Conservation (phyloP, 2,888 invertebrate species). For the Chrysodeixis includens region DNA sequence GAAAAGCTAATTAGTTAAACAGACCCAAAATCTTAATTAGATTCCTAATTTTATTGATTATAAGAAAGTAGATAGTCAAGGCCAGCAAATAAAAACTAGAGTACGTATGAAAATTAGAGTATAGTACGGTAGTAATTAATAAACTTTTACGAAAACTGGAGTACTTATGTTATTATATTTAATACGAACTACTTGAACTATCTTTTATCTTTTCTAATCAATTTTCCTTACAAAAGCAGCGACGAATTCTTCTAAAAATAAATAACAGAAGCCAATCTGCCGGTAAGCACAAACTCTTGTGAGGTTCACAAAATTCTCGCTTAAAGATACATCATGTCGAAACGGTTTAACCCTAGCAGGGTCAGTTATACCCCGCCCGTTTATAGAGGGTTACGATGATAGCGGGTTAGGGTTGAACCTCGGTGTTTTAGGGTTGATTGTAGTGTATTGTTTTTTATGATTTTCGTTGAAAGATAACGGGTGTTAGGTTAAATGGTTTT, state of each 20-base stretch:
- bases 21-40: too few species aligned
- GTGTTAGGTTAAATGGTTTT: conserved; percentile 9
- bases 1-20: too few species aligned
- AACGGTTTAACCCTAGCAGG: conserved; percentile 76
- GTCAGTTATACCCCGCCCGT: conserved; percentile 67
- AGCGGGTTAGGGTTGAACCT: conserved; percentile 56
- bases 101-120: too few species aligned
- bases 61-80: too few species aligned
- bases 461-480: conserved; percentile 17
- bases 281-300: conserved; percentile 64
- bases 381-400: conserved; percentile 77
- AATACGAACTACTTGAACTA: not conserved
- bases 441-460: conserved; percentile 43
- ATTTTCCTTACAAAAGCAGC: conserved; percentile 13
- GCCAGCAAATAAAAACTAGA: too few species aligned
- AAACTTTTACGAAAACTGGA: too few species aligned
- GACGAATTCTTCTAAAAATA: conserved; percentile 8
- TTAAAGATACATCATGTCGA: conserved; percentile 75
- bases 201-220: not conserved
- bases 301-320: conserved; percentile 53
- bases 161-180: not conserved
- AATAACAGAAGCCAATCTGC: conserved; percentile 47
- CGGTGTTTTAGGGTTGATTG: conserved; percentile 52
- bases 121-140: too few species aligned
- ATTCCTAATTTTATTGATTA: too few species aligned